Base-by-base conservation (phyloP, 23 tunicate species). In the Halocynthia aurantium region DNA sequence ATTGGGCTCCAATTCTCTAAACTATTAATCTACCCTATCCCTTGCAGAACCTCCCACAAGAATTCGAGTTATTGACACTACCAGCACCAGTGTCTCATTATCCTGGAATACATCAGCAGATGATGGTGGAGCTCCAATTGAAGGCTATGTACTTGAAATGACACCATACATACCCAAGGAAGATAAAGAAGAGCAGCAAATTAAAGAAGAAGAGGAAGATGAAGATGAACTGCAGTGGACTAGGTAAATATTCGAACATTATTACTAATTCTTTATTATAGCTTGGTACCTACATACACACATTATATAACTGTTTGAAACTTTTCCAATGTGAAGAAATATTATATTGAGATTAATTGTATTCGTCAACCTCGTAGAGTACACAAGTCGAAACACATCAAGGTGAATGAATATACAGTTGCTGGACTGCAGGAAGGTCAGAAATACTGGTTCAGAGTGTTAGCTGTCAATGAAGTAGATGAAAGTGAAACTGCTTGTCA, bases 401-500 rank as follows among this genome's bases (percentile, higher is more conserved):
- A 57, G n/a, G 58, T 22, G 66, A 84, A 58, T 20, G 99, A 94
- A 61, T 94, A 74, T 69, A 88, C 81, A 12, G 90, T 81, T 11
- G 72, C 83, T 40, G 95, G 87, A 5, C 58, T 94, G 52, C 66
- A 40, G 17, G 53, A 76, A 10, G 81, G 71, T 8, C 61, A 67
- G 7, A 80, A 82, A 55, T 88, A 88, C 84, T 69, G 78, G 61
- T 88, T 94, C 91, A 67, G 95, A 44, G 79, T 88, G 50, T 94
- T 84, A 73, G 95, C 99, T 57, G 96, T 94, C 17, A 94, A 94
- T 60, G 80, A 31, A 12, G 62, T 71, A 7, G 95, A 91, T 31
- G 64, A 61, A 31, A 84, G 95, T 69, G 91, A 94, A 57, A 86
- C 84, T 52, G 67, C 94, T 21, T 83, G 91, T 5, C 61, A 72